Evolutionary conservation across 1,140 invertebrate genomes (phyloP).

Genomic region (Cydia splendana): DNA sequence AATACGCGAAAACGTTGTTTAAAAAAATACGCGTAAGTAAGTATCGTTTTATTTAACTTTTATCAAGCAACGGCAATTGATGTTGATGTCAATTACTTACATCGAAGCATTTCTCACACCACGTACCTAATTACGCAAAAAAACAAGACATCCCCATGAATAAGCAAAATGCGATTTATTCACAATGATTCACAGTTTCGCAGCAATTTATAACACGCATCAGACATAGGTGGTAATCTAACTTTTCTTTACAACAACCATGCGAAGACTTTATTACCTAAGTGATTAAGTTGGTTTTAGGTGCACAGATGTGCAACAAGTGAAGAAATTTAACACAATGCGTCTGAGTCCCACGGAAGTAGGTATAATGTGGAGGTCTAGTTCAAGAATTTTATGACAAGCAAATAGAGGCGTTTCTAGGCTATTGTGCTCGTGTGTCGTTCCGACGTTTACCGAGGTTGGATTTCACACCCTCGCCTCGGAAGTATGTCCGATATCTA

Average conservation of each 20-base stretch:
- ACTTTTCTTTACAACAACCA: not conserved
- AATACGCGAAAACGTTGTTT: no score
- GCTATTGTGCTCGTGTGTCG: constrained; percentile 26
- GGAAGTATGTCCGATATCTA: not conserved
- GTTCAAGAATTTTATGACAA: constrained; percentile 18
- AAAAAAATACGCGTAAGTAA: no score
- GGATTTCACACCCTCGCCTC: not conserved
- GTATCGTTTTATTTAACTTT: not conserved
- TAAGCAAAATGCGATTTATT: constrained; percentile 4
- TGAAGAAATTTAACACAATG: constrained; percentile 26
- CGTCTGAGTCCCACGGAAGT: constrained; percentile 30
- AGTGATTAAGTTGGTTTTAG: not conserved
- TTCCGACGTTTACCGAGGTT: not conserved
- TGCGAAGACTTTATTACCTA: not conserved
- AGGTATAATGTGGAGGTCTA: constrained; percentile 21
- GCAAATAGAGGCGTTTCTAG: constrained; percentile 27
- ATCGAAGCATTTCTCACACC: not conserved
- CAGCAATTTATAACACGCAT: constrained; percentile 21
- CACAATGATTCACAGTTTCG: constrained; percentile 22
- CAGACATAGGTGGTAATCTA: constrained; percentile 10
- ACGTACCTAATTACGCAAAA: not conserved
- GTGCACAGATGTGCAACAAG: not conserved
- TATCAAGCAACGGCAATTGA: not conserved
- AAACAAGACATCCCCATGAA: constrained; percentile 10
- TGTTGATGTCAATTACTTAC: not conserved